A percentile compares a stretch with the other conserved stretches of the same genome.
These are phyloP conservation scores for Stercorarius parasiticus DNA, from an alignment of 2,113 vertebrate genomes.

Conservation along the genomic window DNA sequence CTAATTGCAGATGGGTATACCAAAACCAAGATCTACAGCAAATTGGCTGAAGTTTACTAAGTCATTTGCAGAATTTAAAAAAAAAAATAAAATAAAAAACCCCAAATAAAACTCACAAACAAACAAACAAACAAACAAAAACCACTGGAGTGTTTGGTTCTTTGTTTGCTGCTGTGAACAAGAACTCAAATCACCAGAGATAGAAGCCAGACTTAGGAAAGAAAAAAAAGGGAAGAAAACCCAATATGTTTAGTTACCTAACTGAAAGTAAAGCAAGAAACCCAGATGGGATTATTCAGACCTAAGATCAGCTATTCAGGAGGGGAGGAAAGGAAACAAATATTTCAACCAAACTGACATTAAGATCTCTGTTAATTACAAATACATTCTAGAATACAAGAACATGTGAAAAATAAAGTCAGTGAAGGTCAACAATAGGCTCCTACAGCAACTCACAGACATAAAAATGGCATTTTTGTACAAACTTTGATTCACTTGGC, in stretches of 20 bases:
- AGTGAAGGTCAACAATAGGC: slow-evolving; percentile 26
- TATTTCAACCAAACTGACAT: background rate
- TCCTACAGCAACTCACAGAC: background rate
- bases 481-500: slow-evolving; percentile 42
- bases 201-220: background rate
- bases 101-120: background rate
- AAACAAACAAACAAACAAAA: background rate
- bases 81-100: background rate
- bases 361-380: background rate
- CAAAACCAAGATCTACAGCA: background rate
- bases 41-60: background rate
- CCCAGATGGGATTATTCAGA: background rate
- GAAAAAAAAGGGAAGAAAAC: background rate
- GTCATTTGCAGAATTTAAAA: background rate
- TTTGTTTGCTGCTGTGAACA: background rate
- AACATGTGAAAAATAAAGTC: background rate
- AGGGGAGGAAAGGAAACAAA: background rate
- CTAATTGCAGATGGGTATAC: background rate
- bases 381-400: background rate
- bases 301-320: background rate
- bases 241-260: background rate
- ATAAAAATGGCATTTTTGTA: slow-evolving; percentile 18
- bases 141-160: background rate
- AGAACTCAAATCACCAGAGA: background rate
- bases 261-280: background rate